Conservation (phyloP, 2,888 invertebrate genomes). For the Netelia virgata region DNA sequence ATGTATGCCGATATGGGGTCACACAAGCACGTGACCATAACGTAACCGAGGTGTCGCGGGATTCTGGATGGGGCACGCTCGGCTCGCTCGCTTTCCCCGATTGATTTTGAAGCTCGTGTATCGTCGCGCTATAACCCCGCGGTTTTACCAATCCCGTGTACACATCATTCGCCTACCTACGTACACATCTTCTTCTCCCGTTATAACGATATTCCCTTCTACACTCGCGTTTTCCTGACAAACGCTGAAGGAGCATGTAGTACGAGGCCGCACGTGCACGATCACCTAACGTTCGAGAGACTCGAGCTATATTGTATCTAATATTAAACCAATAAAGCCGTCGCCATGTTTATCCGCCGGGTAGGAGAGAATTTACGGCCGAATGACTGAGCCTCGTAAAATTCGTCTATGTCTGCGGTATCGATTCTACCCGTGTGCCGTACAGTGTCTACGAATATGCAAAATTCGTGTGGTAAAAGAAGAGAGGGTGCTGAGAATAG, state of each 20-base stretch:
- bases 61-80: constrained; percentile 49
- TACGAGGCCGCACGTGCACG: not conserved
- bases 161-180: not conserved
- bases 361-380: constrained; percentile 11
- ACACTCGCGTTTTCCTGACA: not conserved
- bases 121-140: constrained; percentile 29
- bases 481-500: not conserved
- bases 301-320: constrained; percentile 66
- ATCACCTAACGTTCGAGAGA: constrained; percentile 44
- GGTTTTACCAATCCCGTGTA: not conserved
- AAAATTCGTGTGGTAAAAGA: constrained; percentile 39
- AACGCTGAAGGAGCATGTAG: too few relatives aligned
- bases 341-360: constrained; percentile 38
- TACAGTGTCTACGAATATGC: constrained; percentile 27
- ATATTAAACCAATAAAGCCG: constrained; percentile 69
- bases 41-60: constrained; percentile 36
- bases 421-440: constrained; percentile 39
- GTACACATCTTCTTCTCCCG: not conserved
- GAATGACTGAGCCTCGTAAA: constrained; percentile 45
- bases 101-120: constrained; percentile 63
- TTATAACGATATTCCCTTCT: not conserved
- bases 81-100: constrained; percentile 37
- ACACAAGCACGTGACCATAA: constrained; percentile 33
- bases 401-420: constrained; percentile 38
- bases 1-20: constrained; percentile 14